A percentile compares a stretch with the other conserved stretches of the same genome.
Evolutionary conservation across 2,113 vertebrate species (phyloP).

Genomic region (Laterallus jamaicensis): DNA sequence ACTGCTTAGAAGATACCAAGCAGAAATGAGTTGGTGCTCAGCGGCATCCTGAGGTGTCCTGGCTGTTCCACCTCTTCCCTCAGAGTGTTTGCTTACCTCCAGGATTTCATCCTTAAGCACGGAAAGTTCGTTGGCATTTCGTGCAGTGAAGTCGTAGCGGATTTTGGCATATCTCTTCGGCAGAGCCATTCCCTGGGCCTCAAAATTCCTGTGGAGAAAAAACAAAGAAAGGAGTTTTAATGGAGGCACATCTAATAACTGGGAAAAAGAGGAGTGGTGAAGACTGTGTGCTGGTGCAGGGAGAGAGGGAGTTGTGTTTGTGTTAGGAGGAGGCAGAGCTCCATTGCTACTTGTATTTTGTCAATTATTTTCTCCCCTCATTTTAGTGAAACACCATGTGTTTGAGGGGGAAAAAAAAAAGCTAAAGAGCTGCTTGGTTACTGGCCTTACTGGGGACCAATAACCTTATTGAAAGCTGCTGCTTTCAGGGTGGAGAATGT

Average conservation of each 20-base stretch:
- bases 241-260: neutral
- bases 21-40: neutral
- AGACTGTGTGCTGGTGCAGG: neutral
- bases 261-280: neutral
- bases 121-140: slow-evolving; percentile 91
- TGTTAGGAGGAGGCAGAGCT: neutral
- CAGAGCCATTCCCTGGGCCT: slow-evolving; percentile 64
- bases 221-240: neutral
- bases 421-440: neutral
- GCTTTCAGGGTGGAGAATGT: neutral
- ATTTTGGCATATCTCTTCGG: slow-evolving; percentile 86
- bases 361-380: neutral
- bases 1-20: neutral
- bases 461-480: neutral
- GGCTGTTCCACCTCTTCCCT: neutral
- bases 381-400: neutral
- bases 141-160: slow-evolving; percentile 90
- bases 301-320: too few relatives aligned
- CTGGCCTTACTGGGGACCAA: neutral
- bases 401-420: neutral
- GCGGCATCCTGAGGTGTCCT: accelerated
- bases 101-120: slow-evolving; percentile 92
- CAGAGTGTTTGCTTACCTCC: slow-evolving; percentile 76
- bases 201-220: slow-evolving; percentile 74
- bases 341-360: neutral